Percentiles rank a stretch among this genome's conserved stretches.
These are phyloP conservation scores for Carcinoscorpius rotundicauda DNA, from an alignment of 1,140 invertebrate species.

Conservation along the genomic window DNA sequence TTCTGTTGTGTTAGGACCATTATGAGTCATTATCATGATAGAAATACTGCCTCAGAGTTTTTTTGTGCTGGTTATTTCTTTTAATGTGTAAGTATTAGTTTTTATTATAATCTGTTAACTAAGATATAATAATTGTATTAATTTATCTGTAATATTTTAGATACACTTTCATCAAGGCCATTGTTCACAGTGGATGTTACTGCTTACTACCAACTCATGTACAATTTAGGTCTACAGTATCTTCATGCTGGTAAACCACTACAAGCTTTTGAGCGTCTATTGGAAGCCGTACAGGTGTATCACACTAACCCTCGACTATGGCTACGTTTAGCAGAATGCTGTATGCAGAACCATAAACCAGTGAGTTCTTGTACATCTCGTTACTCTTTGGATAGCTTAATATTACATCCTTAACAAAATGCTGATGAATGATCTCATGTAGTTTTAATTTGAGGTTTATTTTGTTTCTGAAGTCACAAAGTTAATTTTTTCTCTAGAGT, in stretches of 20 bases:
- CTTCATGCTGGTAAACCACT: conserved; percentile 63
- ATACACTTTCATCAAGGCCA: conserved; percentile 37
- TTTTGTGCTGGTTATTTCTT: too few species aligned
- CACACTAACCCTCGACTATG: conserved; percentile 80
- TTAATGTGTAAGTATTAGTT: too few species aligned
- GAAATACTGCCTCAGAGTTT: too few species aligned
- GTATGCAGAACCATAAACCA: conserved; percentile 54
- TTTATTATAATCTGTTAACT: too few species aligned
- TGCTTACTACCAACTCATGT: conserved; percentile 66
- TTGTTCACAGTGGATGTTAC: conserved; percentile 43
- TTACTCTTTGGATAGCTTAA: too few species aligned
- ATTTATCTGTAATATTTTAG: background rate
- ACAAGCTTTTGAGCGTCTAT: conserved; percentile 81
- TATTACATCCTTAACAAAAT: too few species aligned
- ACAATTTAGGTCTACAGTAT: conserved; percentile 78
- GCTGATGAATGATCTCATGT: too few species aligned
- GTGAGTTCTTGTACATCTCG: conserved; percentile 32
- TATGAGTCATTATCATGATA: too few species aligned
- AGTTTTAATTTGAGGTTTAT: too few species aligned
- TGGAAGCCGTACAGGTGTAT: conserved; percentile 71
- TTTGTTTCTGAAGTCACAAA: too few species aligned
- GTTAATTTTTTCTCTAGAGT: too few species aligned
- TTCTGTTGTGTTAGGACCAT: too few species aligned
- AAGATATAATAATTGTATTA: background rate
- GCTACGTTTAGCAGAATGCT: conserved; percentile 86